These are phyloP conservation scores for Ptyas mucosa DNA, from an alignment of 2,113 vertebrate genomes.

Conservation along the genomic window DNA sequence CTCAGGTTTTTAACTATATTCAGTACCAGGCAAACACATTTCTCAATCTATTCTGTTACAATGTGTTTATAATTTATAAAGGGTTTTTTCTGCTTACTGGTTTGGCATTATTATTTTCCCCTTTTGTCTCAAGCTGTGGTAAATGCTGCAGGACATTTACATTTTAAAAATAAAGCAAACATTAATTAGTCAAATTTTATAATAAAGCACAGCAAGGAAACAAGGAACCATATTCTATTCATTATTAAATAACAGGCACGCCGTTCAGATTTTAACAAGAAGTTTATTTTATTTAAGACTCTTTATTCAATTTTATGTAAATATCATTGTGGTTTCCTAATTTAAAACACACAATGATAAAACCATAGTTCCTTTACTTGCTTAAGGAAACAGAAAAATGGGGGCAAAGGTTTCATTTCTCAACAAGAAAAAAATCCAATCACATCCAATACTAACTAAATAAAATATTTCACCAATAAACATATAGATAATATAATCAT, in stretches of 20 bases:
- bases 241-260: neutral
- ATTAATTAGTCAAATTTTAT: neutral
- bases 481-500: neutral
- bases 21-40: neutral
- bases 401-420: neutral
- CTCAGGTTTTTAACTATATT: neutral
- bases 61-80: neutral
- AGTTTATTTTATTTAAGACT: neutral
- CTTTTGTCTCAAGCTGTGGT: neutral
- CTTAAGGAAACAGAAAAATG: neutral
- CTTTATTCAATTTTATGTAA: neutral
- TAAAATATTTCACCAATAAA: neutral
- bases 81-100: neutral
- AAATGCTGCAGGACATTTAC: neutral
- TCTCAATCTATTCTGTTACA: neutral
- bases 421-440: neutral
- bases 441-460: neutral
- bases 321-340: neutral
- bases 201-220: neutral
- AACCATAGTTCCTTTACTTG: neutral
- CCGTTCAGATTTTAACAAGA: neutral
- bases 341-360: neutral
- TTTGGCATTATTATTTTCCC: neutral
- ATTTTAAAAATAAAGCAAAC: neutral
- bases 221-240: neutral